A percentile compares a stretch with the other conserved stretches of the same genome.
phyloP scores from a whole-genome alignment of 1,140 invertebrate genomes.

The Olivierus martensii region DNA sequence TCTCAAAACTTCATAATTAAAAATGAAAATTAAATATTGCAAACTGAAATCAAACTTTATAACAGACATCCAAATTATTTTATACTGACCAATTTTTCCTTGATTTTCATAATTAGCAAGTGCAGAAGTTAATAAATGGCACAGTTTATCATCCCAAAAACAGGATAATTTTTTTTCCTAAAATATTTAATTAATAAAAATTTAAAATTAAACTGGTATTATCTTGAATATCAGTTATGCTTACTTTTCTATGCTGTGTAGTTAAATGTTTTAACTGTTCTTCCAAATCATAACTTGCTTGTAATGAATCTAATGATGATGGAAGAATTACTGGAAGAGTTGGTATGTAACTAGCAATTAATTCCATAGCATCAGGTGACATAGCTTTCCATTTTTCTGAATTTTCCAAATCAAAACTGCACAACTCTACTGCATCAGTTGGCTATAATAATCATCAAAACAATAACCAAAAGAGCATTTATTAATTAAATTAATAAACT shows the following conservation, averaged over 20 bases:
- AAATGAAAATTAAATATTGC: too few species aligned
- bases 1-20: too few species aligned
- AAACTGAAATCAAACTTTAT: too few species aligned
- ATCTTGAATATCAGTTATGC: neutral
- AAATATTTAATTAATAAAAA: too few species aligned
- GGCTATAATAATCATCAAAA: conserved; percentile 20
- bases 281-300: conserved; percentile 24
- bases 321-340: neutral
- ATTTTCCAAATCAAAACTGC: conserved; percentile 30
- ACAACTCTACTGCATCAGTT: conserved; percentile 26
- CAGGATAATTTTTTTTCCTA: too few species aligned
- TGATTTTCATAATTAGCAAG: conserved; percentile 18
- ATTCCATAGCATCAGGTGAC: conserved; percentile 30
- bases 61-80: too few species aligned
- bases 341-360: conserved; percentile 8
- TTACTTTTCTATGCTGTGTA: conserved; percentile 27
- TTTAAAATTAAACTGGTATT: too few species aligned
- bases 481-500: neutral
- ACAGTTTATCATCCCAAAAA: conserved; percentile 31
- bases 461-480: neutral
- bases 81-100: neutral
- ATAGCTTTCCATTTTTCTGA: conserved; percentile 32
- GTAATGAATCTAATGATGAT: conserved; percentile 23
- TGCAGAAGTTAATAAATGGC: conserved; percentile 31
- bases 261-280: neutral